A percentile compares a stretch with the other conserved stretches of the same genome.
These are phyloP conservation scores for Neodiprion lecontei DNA, from an alignment of 1,140 invertebrate species.

Conservation along the genomic window DNA sequence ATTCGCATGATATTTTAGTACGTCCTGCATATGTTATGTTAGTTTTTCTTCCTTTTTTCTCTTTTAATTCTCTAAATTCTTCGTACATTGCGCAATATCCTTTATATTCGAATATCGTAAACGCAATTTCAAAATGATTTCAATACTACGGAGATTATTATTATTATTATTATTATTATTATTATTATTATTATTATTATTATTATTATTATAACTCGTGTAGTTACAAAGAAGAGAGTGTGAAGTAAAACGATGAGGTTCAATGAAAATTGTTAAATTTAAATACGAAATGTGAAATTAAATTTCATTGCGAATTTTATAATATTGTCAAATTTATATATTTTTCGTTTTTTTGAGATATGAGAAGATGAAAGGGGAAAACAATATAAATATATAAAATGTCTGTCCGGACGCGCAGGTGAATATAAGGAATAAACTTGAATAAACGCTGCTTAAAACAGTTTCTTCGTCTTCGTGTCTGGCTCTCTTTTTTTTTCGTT, in stretches of 20 bases:
- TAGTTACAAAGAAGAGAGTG: no score
- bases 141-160: neutral
- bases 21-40: constrained; percentile 21
- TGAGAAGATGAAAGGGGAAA: neutral
- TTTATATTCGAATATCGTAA: neutral
- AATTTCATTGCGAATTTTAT: neutral
- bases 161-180: neutral
- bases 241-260: no score
- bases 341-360: neutral
- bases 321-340: neutral
- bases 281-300: neutral
- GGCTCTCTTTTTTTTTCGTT: neutral
- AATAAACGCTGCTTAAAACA: constrained; percentile 49
- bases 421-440: constrained; percentile 38
- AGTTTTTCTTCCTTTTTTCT: constrained; percentile 8
- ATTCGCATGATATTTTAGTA: constrained; percentile 31
- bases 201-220: no score
- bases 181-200: neutral
- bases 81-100: neutral
- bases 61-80: neutral
- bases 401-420: constrained; percentile 34
- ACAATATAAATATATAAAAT: constrained; percentile 27
- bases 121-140: neutral
- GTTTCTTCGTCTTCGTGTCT: constrained; percentile 24
- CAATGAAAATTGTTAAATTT: neutral